Conservation (phyloP, 1,140 invertebrate genomes). For the Megalopta genalis region DNA sequence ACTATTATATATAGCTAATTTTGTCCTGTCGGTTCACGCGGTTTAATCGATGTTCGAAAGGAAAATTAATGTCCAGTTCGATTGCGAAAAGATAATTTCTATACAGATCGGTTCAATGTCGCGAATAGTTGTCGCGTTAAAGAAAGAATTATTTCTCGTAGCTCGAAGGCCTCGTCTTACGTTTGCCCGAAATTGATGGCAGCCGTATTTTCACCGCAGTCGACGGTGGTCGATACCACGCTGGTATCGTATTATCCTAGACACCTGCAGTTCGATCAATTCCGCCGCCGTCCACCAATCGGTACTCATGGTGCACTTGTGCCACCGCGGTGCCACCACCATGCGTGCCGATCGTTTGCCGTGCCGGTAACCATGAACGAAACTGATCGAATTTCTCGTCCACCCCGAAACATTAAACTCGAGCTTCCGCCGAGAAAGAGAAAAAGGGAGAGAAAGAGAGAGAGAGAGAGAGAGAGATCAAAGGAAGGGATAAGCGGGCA, state of each 20-base stretch:
- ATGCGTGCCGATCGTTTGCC: background rate
- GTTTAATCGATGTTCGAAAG: no score
- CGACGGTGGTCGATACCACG: slow-evolving; percentile 52
- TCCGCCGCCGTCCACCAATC: slow-evolving; percentile 57
- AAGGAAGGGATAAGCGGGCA: no score
- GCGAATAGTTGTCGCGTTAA: no score
- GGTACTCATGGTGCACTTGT: slow-evolving; percentile 41
- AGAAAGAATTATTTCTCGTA: background rate
- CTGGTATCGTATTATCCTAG: slow-evolving; percentile 59
- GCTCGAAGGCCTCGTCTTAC: background rate
- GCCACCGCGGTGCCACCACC: background rate
- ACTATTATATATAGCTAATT: no score
- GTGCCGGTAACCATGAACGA: background rate
- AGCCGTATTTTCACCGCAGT: slow-evolving; percentile 47
- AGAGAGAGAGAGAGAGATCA: no score
- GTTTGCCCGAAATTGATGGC: background rate
- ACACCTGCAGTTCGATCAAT: slow-evolving; percentile 78
- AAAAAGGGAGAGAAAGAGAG: no score
- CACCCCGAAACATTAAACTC: background rate
- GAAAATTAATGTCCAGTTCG: no score
- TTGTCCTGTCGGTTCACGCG: no score
- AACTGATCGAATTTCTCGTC: background rate
- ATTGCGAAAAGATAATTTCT: no score
- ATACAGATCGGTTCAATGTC: no score
- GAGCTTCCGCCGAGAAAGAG: no score